Conservation (phyloP, 2,888 invertebrate genomes). For the Dastarcus helophoroides region DNA sequence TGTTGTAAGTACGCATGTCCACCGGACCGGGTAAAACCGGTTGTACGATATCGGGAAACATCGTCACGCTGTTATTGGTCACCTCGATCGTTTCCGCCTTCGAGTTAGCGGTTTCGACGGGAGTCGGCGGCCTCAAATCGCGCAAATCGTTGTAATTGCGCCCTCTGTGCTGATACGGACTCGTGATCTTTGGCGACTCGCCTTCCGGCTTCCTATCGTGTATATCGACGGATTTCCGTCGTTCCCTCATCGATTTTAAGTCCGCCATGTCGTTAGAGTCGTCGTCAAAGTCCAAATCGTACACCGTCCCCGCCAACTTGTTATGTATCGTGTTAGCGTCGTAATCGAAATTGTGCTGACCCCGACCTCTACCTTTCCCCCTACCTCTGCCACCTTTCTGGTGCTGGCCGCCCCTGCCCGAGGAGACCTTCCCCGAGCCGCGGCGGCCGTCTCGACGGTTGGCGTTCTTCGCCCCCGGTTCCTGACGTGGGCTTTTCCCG, state of each 20-base stretch:
- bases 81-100: conserved; percentile 20
- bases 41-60: conserved; percentile 49
- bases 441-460: conserved; percentile 30
- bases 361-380: conserved; percentile 34
- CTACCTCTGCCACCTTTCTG: conserved; percentile 31
- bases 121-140: conserved; percentile 41
- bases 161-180: conserved; percentile 39
- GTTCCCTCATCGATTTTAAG: conserved; percentile 66
- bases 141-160: conserved; percentile 36
- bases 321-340: conserved; percentile 61
- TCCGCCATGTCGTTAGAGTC: conserved; percentile 61
- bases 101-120: conserved; percentile 32
- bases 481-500: conserved; percentile 42
- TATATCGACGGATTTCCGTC: conserved; percentile 61
- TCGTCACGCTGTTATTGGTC: conserved; percentile 23
- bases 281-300: conserved; percentile 75
- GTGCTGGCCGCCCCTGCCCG: conserved; percentile 36
- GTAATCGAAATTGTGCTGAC: conserved; percentile 34
- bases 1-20: conserved; percentile 79
- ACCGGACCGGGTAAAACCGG: conserved; percentile 77
- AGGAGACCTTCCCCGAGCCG: conserved; percentile 20
- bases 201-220: conserved; percentile 47
- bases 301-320: conserved; percentile 76
- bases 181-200: conserved; percentile 45
- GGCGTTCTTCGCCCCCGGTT: conserved; percentile 39